These are phyloP conservation scores for Tetragonisca angustula DNA, from an alignment of 2,888 invertebrate species.

Conservation along the genomic window DNA sequence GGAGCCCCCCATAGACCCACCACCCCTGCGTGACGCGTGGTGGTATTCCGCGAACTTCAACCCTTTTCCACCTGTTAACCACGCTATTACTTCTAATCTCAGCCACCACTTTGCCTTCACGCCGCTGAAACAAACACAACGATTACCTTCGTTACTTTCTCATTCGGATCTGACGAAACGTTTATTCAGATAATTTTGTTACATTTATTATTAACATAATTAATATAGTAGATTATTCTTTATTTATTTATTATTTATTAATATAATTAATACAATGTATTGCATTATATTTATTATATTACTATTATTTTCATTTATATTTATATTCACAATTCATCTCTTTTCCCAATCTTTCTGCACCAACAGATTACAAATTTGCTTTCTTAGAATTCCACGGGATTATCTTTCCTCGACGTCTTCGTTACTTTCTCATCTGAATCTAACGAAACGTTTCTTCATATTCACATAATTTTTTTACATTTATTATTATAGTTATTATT, in stretches of 20 bases:
- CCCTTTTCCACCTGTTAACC: slow-evolving; percentile 53
- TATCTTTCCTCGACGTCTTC: too few species aligned
- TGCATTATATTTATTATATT: too few species aligned
- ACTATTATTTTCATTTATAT: too few species aligned
- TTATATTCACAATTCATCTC: too few species aligned
- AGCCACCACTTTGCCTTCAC: slow-evolving; percentile 28
- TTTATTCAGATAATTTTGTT: too few species aligned
- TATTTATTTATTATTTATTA: too few species aligned
- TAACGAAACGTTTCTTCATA: background rate
- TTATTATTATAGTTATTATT: too few species aligned
- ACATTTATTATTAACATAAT: background rate
- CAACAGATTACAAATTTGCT: too few species aligned
- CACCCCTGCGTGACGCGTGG: slow-evolving; percentile 83
- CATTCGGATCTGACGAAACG: background rate
- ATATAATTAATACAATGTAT: too few species aligned
- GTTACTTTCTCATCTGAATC: background rate
- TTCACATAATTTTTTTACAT: too few species aligned
- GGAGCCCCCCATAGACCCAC: slow-evolving; percentile 84
- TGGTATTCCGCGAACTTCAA: slow-evolving; percentile 72
- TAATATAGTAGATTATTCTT: background rate
- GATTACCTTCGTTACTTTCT: background rate
- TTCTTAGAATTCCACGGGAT: too few species aligned
- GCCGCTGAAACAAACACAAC: slow-evolving; percentile 42
- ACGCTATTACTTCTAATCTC: slow-evolving; percentile 5
- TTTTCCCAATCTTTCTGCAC: too few species aligned